phyloP scores from a whole-genome alignment of 2,888 invertebrate genomes.

The Thalpophila matura region DNA sequence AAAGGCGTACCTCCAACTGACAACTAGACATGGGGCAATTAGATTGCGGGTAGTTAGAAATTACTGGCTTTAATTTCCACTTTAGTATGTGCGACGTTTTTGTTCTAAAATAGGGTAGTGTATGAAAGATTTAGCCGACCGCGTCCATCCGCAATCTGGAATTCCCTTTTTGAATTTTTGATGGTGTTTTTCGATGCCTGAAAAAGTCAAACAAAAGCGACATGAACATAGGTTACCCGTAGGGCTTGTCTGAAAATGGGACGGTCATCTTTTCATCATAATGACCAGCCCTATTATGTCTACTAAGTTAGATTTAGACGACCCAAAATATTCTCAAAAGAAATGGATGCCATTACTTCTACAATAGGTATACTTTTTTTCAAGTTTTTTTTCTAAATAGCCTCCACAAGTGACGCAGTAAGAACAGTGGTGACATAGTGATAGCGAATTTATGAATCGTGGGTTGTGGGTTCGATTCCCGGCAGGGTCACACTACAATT shows the following conservation, averaged over 20 bases:
- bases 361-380: no score
- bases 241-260: constrained; percentile 18
- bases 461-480: no score
- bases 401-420: no score
- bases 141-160: constrained; percentile 22
- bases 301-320: not conserved
- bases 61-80: constrained; percentile 60
- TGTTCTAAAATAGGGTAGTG: constrained; percentile 29
- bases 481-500: no score
- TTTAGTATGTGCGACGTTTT: constrained; percentile 36
- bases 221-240: constrained; percentile 14
- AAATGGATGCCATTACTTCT: no score
- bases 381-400: no score
- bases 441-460: no score
- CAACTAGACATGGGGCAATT: constrained; percentile 76
- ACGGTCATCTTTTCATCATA: constrained; percentile 48
- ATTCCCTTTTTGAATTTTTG: constrained; percentile 51
- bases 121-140: constrained; percentile 48
- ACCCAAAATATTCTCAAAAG: not conserved
- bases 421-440: no score
- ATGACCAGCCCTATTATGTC: constrained; percentile 1
- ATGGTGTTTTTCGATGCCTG: constrained; percentile 23
- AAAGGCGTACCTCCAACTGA: constrained; percentile 73
- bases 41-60: constrained; percentile 69
- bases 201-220: constrained; percentile 26